Evolutionary conservation across 2,797 vertebrate genomes (phyloP).

Genomic region (Siniperca undulata): DNA sequence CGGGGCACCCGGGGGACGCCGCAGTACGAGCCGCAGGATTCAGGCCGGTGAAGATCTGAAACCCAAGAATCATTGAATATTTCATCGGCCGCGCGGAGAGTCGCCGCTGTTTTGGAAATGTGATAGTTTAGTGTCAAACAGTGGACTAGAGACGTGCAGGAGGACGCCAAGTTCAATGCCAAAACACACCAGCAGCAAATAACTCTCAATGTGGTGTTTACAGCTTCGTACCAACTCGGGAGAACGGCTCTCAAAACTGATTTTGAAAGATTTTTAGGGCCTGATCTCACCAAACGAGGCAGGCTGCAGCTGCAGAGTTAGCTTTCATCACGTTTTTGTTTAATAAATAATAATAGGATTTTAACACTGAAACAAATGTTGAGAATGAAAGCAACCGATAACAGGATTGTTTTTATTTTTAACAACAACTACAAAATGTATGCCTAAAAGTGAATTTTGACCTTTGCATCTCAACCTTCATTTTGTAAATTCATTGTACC

Average conservation of each 20-base stretch:
- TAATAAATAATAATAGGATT: not conserved
- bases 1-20: slow-evolving; percentile 31
- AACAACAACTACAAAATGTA: not conserved
- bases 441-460: too few relatives aligned
- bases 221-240: not conserved
- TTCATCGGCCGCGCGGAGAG: slow-evolving; percentile 65
- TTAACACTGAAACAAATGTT: not conserved
- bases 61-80: slow-evolving; percentile 80
- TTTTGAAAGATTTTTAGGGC: not conserved
- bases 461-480: too few relatives aligned
- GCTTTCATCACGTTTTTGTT: not conserved
- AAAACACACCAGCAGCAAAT: slow-evolving; percentile 25
- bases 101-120: slow-evolving; percentile 75
- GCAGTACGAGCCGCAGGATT: slow-evolving; percentile 56
- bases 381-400: not conserved
- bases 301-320: not conserved
- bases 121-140: slow-evolving; percentile 74
- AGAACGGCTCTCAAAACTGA: not conserved
- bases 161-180: slow-evolving; percentile 58
- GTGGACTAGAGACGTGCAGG: slow-evolving; percentile 21
- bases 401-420: not conserved
- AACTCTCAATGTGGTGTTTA: not conserved
- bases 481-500: not conserved
- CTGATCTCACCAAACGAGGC: not conserved
- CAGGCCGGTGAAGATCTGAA: slow-evolving; percentile 66